Evolutionary conservation across 1,140 invertebrate genomes (phyloP), one percentile per base, ranked within the genome.

Genomic region (Eueides isabella): DNA sequence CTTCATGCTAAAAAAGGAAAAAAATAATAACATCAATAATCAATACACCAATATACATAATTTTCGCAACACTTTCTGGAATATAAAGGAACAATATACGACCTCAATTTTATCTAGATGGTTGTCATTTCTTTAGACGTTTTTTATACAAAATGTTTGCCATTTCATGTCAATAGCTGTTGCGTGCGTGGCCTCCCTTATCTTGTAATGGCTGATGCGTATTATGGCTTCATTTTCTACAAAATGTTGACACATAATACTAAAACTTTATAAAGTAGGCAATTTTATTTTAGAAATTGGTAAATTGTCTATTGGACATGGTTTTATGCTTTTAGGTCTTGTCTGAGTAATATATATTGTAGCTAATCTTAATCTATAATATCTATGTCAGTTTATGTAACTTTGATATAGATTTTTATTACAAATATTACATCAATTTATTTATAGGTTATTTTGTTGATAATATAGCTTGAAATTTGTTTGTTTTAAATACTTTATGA

Each of bases 231-330:
- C 55, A 69, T 74, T 61, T 71, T 65, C 41, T 33, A 64, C 71
- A 79, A 75, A 67, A 77, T 77, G 75, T 76, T 66, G 68, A 41
- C 76, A 71, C 69, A 67, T 77, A 75, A 79, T 67, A 69, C 65
- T 75, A 75, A 75, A 70, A 77, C 29, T 77, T 77, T 72, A 79
- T 41, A 61, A n/a, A 48, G 0, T 26, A 26, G 11, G 19, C 12
- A 61, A 69, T 55, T 38, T 41, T 67, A 11, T 63, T 30, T 23
- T 26, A 55, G 19, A 55, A 55, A 23, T 55, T 26, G 9, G 19
- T 44, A 55, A 55, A 44, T 19, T 7, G 6, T n/a, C 14, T 44
- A n/a, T 44, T 44, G 16, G n/a, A 44, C 41, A 7, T 2, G 41
- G 16, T 23, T 19, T 5, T 44, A 44, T 16, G 14, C 38, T 41